Evolutionary conservation across 30 jellyfish, hydroid and myxozoan genomes (phyloP).

Genomic region (Turritopsis rubra): DNA sequence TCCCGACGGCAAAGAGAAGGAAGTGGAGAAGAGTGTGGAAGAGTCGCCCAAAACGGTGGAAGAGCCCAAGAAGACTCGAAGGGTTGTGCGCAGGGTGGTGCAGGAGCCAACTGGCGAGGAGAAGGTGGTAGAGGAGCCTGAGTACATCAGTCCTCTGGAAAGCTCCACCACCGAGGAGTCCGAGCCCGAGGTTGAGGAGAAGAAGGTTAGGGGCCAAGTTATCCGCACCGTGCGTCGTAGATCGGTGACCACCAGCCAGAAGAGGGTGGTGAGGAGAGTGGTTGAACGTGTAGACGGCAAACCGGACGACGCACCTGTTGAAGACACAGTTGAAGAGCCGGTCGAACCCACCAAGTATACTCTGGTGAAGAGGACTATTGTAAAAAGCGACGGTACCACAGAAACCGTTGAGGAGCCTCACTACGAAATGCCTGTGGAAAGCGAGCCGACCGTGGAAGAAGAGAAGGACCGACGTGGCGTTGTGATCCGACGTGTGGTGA

Average conservation of each 20-base stretch:
- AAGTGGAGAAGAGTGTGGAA: not conserved
- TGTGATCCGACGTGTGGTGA: slow-evolving; percentile 28
- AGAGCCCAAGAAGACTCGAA: not conserved
- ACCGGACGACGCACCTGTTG: slow-evolving; percentile 61
- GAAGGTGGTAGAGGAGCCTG: slow-evolving; percentile 55
- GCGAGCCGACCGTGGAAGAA: slow-evolving; percentile 42
- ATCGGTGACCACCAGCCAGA: slow-evolving; percentile 45
- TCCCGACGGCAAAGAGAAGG: slow-evolving; percentile 49
- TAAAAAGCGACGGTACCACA: slow-evolving; percentile 40
- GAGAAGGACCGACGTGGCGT: slow-evolving; percentile 47
- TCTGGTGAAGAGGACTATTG: slow-evolving; percentile 45
- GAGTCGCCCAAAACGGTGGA: not conserved
- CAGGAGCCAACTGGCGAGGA: slow-evolving; percentile 49
- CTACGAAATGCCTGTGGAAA: slow-evolving; percentile 46
- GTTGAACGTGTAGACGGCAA: slow-evolving; percentile 24
- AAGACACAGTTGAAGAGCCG: slow-evolving; percentile 50
- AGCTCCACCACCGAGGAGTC: slow-evolving; percentile 41
- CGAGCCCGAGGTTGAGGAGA: slow-evolving; percentile 48
- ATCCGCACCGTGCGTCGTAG: slow-evolving; percentile 28
- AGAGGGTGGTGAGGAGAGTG: slow-evolving; percentile 59
- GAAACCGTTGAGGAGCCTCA: slow-evolving; percentile 55
- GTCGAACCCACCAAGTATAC: slow-evolving; percentile 54
- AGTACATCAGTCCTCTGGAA: slow-evolving; percentile 46
- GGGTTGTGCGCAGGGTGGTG: slow-evolving; percentile 7
- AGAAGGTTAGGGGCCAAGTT: slow-evolving; percentile 36